Percentiles rank a stretch among this genome's conserved stretches.
These are phyloP conservation scores for Bufo gargarizans DNA, from an alignment of 2,113 vertebrate genomes.

Conservation along the genomic window DNA sequence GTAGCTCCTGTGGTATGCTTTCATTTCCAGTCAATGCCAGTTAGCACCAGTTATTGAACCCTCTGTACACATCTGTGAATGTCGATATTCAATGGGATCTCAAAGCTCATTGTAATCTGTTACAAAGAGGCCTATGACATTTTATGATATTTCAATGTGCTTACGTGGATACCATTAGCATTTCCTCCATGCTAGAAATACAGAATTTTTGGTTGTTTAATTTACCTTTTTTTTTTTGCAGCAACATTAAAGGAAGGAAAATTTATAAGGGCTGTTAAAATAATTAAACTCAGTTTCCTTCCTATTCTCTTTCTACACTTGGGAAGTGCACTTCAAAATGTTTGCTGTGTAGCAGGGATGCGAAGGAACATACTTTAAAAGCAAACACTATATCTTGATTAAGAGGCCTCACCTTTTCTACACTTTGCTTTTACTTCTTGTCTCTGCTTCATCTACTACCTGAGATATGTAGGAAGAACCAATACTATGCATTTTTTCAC, in stretches of 20 bases:
- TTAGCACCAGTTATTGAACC: background rate
- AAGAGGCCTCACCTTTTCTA: slow-evolving; percentile 73
- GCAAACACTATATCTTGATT: slow-evolving; percentile 76
- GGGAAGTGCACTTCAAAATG: slow-evolving; percentile 78
- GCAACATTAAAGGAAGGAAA: slow-evolving; percentile 80
- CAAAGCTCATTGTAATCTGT: background rate
- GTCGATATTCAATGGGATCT: background rate
- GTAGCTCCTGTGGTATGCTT: background rate
- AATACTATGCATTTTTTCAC: slow-evolving; percentile 71
- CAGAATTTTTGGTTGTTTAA: slow-evolving; percentile 20
- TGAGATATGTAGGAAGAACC: slow-evolving; percentile 69
- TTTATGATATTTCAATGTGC: background rate
- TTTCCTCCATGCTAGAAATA: background rate
- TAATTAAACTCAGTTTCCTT: slow-evolving; percentile 77
- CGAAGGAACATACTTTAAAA: slow-evolving; percentile 78
- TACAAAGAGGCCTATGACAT: background rate
- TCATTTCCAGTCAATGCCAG: too few species aligned
- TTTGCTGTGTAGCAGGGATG: slow-evolving; percentile 76
- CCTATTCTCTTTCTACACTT: slow-evolving; percentile 79
- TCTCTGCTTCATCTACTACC: slow-evolving; percentile 75
- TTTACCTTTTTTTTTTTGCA: slow-evolving; percentile 76
- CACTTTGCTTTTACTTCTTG: slow-evolving; percentile 62
- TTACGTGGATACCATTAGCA: background rate
- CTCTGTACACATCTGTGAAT: slow-evolving; percentile 19
- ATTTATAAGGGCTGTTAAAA: slow-evolving; percentile 85